A percentile compares a stretch with the other conserved stretches of the same genome.
phyloP scores from a whole-genome alignment of 1,140 invertebrate genomes.

The Heliothis subflexa region DNA sequence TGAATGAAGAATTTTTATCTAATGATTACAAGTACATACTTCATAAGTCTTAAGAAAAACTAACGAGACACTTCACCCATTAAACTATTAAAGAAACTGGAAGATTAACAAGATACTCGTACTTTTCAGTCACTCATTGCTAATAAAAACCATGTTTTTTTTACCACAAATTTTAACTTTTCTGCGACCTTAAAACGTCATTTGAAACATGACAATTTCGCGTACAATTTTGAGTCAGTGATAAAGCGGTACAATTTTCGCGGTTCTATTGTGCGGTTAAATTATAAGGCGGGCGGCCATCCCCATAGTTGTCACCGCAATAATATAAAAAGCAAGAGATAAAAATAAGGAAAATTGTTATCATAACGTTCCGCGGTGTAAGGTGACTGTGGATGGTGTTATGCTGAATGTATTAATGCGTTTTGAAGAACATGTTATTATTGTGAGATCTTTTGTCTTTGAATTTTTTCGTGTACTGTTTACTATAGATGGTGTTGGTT shows the following conservation, averaged over 20 bases:
- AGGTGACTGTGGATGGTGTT: slow-evolving; percentile 59
- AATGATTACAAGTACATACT: no score
- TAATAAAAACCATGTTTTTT: neutral
- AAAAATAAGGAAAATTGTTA: slow-evolving; percentile 76
- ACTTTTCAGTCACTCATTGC: neutral
- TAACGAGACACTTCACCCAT: no score
- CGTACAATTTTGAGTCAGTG: slow-evolving; percentile 8
- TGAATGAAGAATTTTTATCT: no score
- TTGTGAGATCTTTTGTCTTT: neutral
- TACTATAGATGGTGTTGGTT: neutral
- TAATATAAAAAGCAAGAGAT: slow-evolving; percentile 70
- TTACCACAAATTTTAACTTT: slow-evolving; percentile 14
- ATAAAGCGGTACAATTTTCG: slow-evolving; percentile 32
- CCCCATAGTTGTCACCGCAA: slow-evolving; percentile 71
- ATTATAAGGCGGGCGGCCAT: slow-evolving; percentile 37
- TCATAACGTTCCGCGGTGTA: slow-evolving; percentile 64
- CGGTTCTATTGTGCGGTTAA: slow-evolving; percentile 38
- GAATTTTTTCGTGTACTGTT: neutral
- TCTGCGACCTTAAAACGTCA: neutral
- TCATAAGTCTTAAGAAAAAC: no score
- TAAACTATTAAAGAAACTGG: no score
- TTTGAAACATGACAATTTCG: slow-evolving; percentile 30
- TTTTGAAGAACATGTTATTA: neutral
- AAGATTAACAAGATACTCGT: no score
- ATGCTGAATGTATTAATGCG: slow-evolving; percentile 49